These are phyloP conservation scores for Carduelis carduelis DNA, from an alignment of 2,797 vertebrate species.

Conservation along the genomic window DNA sequence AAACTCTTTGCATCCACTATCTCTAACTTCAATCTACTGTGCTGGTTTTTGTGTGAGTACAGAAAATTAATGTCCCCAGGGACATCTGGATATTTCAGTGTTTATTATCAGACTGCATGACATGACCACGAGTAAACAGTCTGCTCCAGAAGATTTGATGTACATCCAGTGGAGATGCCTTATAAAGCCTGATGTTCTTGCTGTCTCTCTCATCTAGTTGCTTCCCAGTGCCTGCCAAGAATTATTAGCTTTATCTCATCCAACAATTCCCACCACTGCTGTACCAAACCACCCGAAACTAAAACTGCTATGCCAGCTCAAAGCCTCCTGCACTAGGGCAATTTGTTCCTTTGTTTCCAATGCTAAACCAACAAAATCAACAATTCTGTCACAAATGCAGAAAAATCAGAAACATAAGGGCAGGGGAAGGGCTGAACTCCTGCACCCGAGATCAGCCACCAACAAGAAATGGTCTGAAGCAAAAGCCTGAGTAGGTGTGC, in stretches of 20 bases:
- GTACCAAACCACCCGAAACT: neutral
- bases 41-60: neutral
- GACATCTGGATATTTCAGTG: neutral
- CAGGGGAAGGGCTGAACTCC: neutral
- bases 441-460: neutral
- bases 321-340: neutral
- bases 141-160: neutral
- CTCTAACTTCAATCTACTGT: neutral
- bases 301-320: neutral
- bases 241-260: neutral
- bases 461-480: neutral
- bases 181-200: neutral
- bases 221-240: constrained; percentile 6
- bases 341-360: neutral
- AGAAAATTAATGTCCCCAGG: neutral
- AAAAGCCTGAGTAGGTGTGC: neutral
- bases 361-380: neutral
- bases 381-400: neutral
- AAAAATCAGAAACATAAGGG: neutral
- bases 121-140: neutral
- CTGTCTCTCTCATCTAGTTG: neutral
- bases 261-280: neutral
- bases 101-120: neutral
- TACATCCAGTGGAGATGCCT: neutral
- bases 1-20: neutral